Evolutionary conservation across 1,140 invertebrate species (phyloP), one percentile per base, ranked within the genome.

Genomic region (Nomia melanderi): DNA sequence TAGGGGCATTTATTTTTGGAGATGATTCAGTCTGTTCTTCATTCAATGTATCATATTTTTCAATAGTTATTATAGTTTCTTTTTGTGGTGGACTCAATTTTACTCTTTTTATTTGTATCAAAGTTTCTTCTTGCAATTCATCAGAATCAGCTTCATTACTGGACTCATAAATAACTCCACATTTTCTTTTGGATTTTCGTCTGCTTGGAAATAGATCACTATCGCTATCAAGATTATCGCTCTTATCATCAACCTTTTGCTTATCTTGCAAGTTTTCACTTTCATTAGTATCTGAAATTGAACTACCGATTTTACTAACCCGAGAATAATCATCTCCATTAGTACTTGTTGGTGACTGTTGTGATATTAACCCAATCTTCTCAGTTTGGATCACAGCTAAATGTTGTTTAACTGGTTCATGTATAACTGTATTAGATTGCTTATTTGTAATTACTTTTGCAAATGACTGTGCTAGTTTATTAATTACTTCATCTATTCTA

Each of bases 381-480:
- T 44, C 39, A 17, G 36, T 41, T 14, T 70, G 9, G 17, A 0
- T 11, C n/a, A 57, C 8, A n/a, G 56, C 25, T 17, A n/a, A 7
- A 11, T 25, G 1, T 8, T 39, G 25, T 29, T n/a, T 50, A 17
- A 50, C n/a, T 50, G 20, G 6, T n/a, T 17, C 8, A 6, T 33
- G 17, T 6, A n/a, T 12, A 36, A 2, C 29, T 67, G n/a, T 14
- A 20, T n/a, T 6, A 14, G 2, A 31, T 25, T 59, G 53, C 8
- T 57, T 47, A 23, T 27, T 23, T 0, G 25, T 1, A 20, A 9
- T 47, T 20, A 11, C 7, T 67, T 25, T 76, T 20, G 31, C 41
- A 47, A 76, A 27, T 11, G 73, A 23, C 11, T 69, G 64, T 39
- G 64, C 54, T 60, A 76, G 29, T 36, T 76, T 76, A 59, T 76